phyloP scores from a whole-genome alignment of 2,797 vertebrate species.

The Xerus rutilus region DNA sequence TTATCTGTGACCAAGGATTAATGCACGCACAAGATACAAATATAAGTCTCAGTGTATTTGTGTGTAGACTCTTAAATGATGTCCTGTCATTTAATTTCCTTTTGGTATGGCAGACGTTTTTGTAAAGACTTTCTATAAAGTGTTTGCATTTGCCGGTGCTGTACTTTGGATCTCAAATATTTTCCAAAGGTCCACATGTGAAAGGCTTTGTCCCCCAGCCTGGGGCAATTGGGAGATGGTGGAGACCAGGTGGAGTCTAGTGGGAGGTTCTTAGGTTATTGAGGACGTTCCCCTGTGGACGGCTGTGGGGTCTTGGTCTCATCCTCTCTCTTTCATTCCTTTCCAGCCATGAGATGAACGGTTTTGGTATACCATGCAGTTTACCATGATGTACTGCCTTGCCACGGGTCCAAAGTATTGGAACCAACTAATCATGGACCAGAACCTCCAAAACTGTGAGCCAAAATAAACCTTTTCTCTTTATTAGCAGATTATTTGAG shows the following conservation, averaged over 20 bases:
- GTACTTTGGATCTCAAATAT: not conserved
- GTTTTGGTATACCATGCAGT: not conserved
- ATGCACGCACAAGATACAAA: not conserved
- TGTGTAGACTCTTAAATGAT: not conserved
- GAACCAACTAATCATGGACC: too few relatives aligned
- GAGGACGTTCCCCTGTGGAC: too few relatives aligned
- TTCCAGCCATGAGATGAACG: too few relatives aligned
- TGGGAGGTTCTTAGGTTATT: not conserved
- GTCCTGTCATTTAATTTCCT: not conserved
- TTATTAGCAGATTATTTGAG: not conserved
- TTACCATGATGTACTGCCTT: not conserved
- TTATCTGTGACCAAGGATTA: not conserved
- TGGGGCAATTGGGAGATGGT: not conserved
- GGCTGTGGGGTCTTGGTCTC: too few relatives aligned
- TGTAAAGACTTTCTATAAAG: conserved; percentile 1
- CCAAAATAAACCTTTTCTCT: not conserved
- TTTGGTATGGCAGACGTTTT: not conserved
- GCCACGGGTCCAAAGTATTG: not conserved
- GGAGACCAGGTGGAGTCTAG: not conserved
- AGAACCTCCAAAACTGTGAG: not conserved
- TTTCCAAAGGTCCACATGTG: too few relatives aligned
- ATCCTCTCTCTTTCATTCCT: not conserved
- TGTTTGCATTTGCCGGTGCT: not conserved
- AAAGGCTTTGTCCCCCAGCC: not conserved
- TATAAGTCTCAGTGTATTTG: not conserved